phyloP scores from a whole-genome alignment of 2,888 invertebrate species.

The Ormia ochracea region DNA sequence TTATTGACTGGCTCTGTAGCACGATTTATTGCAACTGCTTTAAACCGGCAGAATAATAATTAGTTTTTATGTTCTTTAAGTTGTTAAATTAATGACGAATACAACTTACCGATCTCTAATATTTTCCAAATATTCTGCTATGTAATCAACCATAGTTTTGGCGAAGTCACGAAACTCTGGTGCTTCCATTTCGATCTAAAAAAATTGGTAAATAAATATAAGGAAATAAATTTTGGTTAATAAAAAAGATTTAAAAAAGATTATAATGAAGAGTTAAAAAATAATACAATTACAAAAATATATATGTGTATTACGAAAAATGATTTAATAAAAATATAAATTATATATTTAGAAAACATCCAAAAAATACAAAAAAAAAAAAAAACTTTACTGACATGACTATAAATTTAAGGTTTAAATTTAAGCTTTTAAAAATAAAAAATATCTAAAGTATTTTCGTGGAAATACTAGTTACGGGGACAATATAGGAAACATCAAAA shows the following conservation, averaged over 20 bases:
- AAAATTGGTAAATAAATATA: not conserved
- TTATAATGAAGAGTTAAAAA: not conserved
- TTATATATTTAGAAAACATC: no score
- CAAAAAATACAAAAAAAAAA: no score
- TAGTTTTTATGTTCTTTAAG: not conserved
- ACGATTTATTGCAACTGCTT: slow-evolving; percentile 19
- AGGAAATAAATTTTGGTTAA: not conserved
- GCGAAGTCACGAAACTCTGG: slow-evolving; percentile 90
- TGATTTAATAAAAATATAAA: no score
- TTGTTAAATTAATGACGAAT: not conserved
- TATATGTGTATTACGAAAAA: no score
- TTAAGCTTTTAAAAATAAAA: no score
- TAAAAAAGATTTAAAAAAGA: not conserved
- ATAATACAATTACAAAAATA: no score
- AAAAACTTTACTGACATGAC: no score
- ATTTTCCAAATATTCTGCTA: slow-evolving; percentile 94
- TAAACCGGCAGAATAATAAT: not conserved
- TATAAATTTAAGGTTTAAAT: no score
- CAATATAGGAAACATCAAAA: no score
- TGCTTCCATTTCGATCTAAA: slow-evolving; percentile 83
- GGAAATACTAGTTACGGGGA: no score
- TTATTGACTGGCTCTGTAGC: not conserved
- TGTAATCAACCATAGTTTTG: slow-evolving; percentile 95
- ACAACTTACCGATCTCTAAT: slow-evolving; percentile 89
- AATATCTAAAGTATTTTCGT: no score